Percentiles rank a stretch among this genome's conserved stretches.
Evolutionary conservation across 2,888 invertebrate genomes (phyloP).

Genomic region (Melanostoma mellinum): DNA sequence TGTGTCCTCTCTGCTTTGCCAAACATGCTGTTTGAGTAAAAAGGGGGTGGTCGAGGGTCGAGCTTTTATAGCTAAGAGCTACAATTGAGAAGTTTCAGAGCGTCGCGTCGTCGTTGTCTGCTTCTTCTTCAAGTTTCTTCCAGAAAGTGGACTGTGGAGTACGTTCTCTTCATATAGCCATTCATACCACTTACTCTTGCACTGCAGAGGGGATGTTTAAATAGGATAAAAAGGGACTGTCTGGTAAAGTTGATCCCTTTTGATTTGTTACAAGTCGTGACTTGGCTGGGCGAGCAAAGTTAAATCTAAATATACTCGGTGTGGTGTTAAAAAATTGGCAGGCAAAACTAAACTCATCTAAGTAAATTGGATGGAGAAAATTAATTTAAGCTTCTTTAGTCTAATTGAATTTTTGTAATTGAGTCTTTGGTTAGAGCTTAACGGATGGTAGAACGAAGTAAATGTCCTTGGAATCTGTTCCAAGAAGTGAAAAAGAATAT

Average conservation of each 20-base stretch:
- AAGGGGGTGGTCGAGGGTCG: conserved; percentile 22
- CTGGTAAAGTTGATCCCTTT: conserved; percentile 64
- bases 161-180: not conserved
- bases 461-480: too few species aligned
- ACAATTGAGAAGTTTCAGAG: conserved; percentile 54
- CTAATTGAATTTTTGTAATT: conserved; percentile 19
- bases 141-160: conserved; percentile 37
- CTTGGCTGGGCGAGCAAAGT: conserved; percentile 48
- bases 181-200: conserved; percentile 8
- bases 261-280: conserved; percentile 55
- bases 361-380: conserved; percentile 45
- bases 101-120: conserved; percentile 35
- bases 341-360: conserved; percentile 24
- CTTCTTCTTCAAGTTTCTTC: conserved; percentile 37
- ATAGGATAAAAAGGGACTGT: conserved; percentile 43
- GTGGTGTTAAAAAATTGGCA: conserved; percentile 37
- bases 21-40: conserved; percentile 4
- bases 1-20: not conserved
- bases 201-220: conserved; percentile 13
- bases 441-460: not conserved
- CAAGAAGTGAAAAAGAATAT: too few species aligned
- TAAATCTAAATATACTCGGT: not conserved
- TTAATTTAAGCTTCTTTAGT: conserved; percentile 25
- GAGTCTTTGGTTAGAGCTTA: conserved; percentile 3
- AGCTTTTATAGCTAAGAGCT: conserved; percentile 41